Base-by-base conservation (phyloP, 2,797 vertebrate species). In the Podarcis siculus region DNA sequence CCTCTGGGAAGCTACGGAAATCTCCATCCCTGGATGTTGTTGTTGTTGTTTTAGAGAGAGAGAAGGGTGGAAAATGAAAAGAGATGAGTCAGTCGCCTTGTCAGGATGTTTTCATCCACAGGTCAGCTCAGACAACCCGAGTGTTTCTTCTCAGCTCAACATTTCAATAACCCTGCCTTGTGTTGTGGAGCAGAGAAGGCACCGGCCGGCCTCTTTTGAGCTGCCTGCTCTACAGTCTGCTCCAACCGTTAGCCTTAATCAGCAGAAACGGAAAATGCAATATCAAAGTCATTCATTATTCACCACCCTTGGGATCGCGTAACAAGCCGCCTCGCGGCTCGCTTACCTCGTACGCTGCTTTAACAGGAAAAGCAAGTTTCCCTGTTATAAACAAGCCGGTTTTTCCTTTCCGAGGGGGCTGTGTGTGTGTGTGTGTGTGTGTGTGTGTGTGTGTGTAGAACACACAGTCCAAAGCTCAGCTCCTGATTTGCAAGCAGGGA, bases 221-320 rank as follows among this genome's bases (percentile, higher is more conserved):
- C 0, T 13, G 75, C 9, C 6, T 0, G 0, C 21, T 39, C 13
- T 45, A 27, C 72, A 5, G 0, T 15, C 1, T 0, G 0, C 25
- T 23, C 15, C 15, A 1, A 8, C 49, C 23, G 37, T 64, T 25
- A 19, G n/a, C 27, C 80, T 66, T 49, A 49, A 27, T 77, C 58
- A 86, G 86, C 93, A 25, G 75, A 3, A 37, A 42, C 45, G 45
- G 23, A 87, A 42, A 89, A 89, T 66, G 55, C 4, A 73, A 92
- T 85, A 89, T 45, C 90, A 71, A 49, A 8, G 7, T 0, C 27
- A 73, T 92, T 82, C 84, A 93, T 95, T 88, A 93, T 95, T 94
- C 83, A 94, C 17, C 83, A 76, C 2, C 73, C 79, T 88, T 25
- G 1, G 58, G 32, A 86, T 27, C 87, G 55, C n/a, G 0, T 87